phyloP scores from a whole-genome alignment of 2,888 invertebrate genomes.

The Myopa tessellatipennis region DNA sequence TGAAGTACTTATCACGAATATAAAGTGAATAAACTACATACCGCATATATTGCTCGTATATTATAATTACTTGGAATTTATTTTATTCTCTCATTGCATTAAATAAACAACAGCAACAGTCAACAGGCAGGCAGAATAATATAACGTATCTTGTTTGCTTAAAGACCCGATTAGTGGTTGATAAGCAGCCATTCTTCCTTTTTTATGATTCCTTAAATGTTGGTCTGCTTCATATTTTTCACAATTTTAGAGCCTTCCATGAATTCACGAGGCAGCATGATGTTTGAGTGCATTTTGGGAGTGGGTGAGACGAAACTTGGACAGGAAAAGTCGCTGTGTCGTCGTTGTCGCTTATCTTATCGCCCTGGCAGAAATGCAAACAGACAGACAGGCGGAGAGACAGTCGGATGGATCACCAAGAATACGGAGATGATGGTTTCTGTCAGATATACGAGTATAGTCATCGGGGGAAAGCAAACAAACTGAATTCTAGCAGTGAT shows the following conservation, averaged over 20 bases:
- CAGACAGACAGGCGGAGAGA: constrained; percentile 16
- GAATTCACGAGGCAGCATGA: too few relatives aligned
- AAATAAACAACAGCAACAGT: neutral
- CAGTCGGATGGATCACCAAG: constrained; percentile 8
- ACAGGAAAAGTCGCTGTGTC: neutral
- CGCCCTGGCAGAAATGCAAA: constrained; percentile 24
- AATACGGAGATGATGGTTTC: too few relatives aligned
- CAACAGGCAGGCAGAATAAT: neutral
- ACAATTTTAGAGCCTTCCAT: too few relatives aligned
- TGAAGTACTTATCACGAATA: neutral
- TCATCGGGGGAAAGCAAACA: constrained; percentile 24
- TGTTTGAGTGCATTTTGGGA: too few relatives aligned
- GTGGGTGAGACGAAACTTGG: neutral
- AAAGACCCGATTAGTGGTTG: too few relatives aligned
- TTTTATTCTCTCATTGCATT: neutral
- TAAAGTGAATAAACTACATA: neutral
- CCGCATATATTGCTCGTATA: too few relatives aligned
- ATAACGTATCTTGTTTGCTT: too few relatives aligned
- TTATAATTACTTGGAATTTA: constrained; percentile 8
- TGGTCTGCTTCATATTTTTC: too few relatives aligned
- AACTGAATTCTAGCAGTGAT: constrained; percentile 30
- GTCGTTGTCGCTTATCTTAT: constrained; percentile 30
- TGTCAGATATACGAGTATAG: constrained; percentile 22
- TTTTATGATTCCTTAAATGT: too few relatives aligned
- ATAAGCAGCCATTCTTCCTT: too few relatives aligned